These are phyloP conservation scores for Campylomormyrus numenius DNA, from an alignment of 2,113 vertebrate species.

Conservation along the genomic window DNA sequence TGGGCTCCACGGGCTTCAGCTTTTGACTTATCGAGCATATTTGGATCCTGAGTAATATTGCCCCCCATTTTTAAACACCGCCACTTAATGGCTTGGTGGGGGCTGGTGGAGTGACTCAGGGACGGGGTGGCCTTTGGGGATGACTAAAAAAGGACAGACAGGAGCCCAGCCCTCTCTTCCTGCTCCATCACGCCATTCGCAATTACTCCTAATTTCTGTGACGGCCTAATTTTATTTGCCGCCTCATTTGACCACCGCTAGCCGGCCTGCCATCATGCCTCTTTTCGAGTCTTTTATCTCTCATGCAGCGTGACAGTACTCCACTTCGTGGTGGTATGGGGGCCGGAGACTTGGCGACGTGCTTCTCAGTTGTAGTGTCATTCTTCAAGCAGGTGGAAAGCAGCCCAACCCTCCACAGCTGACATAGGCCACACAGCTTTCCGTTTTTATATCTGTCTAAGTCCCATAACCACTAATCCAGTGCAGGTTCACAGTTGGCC, in stretches of 20 bases:
- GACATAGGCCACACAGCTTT: background rate
- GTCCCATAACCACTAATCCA: background rate
- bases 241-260: slow-evolving; percentile 20
- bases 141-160: slow-evolving; percentile 5
- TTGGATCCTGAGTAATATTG: background rate
- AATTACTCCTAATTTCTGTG: slow-evolving; percentile 5
- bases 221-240: slow-evolving; percentile 20
- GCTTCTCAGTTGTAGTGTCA: background rate
- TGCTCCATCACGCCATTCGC: background rate
- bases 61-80: background rate
- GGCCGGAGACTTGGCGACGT: background rate
- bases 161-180: background rate
- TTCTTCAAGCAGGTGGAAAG: background rate
- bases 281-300: background rate
- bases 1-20: background rate
- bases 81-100: background rate
- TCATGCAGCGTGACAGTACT: background rate
- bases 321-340: background rate
- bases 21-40: background rate
- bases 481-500: background rate
- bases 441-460: background rate
- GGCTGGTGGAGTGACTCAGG: slow-evolving; percentile 1
- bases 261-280: background rate
- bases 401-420: background rate
- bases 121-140: background rate